Percentiles rank a stretch among this genome's conserved stretches.
These are phyloP conservation scores for Triplophysa yarkandensis DNA, from an alignment of 2,797 vertebrate genomes.

Conservation along the genomic window DNA sequence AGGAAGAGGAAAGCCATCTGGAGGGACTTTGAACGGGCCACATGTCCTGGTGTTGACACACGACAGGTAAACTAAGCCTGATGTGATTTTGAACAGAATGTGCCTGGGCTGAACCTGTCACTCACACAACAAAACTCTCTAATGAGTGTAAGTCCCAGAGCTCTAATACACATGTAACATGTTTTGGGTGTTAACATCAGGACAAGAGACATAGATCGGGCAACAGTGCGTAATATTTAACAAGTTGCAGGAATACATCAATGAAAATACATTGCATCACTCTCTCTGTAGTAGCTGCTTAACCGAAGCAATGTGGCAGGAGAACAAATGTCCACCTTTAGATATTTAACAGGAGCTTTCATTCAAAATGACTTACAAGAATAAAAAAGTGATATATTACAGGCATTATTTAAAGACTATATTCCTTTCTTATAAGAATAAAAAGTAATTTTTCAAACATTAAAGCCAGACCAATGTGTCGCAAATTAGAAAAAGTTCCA, in stretches of 20 bases:
- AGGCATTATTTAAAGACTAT: no score
- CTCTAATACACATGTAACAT: conserved; percentile 44
- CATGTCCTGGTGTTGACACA: conserved; percentile 67
- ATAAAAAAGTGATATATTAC: no score
- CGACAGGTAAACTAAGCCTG: conserved; percentile 63
- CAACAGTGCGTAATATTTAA: conserved; percentile 12
- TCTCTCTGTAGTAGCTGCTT: conserved; percentile 1
- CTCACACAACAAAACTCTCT: conserved; percentile 48
- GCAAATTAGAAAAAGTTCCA: no score
- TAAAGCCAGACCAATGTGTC: no score
- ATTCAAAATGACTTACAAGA: no score
- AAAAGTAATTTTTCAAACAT: no score
- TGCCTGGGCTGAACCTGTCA: conserved; percentile 68
- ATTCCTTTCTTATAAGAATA: no score
- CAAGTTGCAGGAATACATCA: conserved; percentile 49
- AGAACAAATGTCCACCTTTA: no score
- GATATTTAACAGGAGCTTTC: no score
- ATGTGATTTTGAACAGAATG: conserved; percentile 67
- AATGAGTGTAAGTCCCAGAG: conserved; percentile 48
- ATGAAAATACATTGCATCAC: conserved; percentile 56
- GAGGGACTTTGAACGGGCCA: conserved; percentile 69
- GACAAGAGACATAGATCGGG: conserved; percentile 21
- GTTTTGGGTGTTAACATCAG: conserved; percentile 64
- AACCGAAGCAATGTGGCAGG: no score
- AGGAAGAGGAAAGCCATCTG: conserved; percentile 78